Evolutionary conservation across 2,888 invertebrate genomes (phyloP).

Genomic region (Oxycera nigricornis): DNA sequence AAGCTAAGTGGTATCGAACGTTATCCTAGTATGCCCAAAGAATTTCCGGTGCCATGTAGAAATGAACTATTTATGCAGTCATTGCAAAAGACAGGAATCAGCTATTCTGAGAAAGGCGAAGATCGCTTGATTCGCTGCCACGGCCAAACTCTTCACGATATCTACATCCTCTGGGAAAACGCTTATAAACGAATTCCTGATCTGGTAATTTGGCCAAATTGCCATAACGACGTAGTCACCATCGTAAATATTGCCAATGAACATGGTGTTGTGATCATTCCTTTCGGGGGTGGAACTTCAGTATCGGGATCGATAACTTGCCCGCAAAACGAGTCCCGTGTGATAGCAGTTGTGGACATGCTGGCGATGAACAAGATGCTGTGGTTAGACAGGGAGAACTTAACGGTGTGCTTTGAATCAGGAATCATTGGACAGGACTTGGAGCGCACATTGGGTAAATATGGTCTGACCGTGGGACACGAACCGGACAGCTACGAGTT

Average conservation of each 20-base stretch:
- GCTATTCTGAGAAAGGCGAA: constrained; percentile 75
- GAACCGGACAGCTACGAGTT: constrained; percentile 99
- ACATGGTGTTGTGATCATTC: constrained; percentile 83
- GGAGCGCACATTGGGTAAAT: constrained; percentile 79
- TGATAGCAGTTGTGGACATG: constrained; percentile 90
- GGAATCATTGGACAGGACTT: constrained; percentile 96
- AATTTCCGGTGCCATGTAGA: constrained; percentile 73
- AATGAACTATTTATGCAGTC: constrained; percentile 68
- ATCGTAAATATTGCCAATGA: constrained; percentile 79
- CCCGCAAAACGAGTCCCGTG: constrained; percentile 76
- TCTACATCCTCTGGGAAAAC: constrained; percentile 77
- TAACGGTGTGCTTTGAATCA: constrained; percentile 82
- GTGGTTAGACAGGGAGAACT: constrained; percentile 89
- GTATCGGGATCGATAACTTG: constrained; percentile 89
- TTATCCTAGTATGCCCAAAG: constrained; percentile 65
- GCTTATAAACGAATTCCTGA: constrained; percentile 88
- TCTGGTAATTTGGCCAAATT: constrained; percentile 89
- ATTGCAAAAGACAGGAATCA: constrained; percentile 65
- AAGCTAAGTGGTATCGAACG: constrained; percentile 54
- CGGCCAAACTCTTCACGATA: constrained; percentile 92
- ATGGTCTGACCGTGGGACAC: constrained; percentile 90
- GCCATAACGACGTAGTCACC: constrained; percentile 83
- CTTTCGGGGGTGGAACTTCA: constrained; percentile 94
- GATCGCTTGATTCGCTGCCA: constrained; percentile 89
- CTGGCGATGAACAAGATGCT: constrained; percentile 95